These are phyloP conservation scores for Sceloporus tristichus DNA, from an alignment of 2,113 vertebrate genomes.

Conservation along the genomic window DNA sequence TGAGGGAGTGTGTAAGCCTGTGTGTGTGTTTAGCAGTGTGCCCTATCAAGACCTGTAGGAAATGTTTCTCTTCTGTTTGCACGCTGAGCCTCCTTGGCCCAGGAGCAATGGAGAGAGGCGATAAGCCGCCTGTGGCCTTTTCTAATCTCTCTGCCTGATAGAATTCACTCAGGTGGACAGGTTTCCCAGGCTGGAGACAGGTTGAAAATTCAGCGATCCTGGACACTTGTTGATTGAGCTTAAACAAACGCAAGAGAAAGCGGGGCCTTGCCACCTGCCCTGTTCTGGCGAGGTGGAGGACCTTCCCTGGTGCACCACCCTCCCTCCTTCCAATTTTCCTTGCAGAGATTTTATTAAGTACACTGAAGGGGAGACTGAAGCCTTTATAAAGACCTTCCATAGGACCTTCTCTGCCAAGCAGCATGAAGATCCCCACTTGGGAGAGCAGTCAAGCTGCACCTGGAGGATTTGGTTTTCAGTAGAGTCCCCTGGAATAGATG, in stretches of 20 bases:
- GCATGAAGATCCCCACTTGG: too few relatives aligned
- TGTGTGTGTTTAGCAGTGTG: too few relatives aligned
- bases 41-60: neutral
- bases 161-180: constrained; percentile 46
- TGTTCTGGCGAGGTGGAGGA: neutral
- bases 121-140: constrained; percentile 40
- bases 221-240: constrained; percentile 43
- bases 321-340: neutral
- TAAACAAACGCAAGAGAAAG: constrained; percentile 1
- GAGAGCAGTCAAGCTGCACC: too few relatives aligned
- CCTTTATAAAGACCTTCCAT: neutral
- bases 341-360: neutral
- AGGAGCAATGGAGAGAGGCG: constrained; percentile 26
- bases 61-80: constrained; percentile 7
- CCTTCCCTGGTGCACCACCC: neutral
- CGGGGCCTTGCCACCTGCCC: constrained; percentile 6
- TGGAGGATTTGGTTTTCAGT: too few relatives aligned
- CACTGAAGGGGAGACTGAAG: neutral
- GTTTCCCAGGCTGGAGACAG: constrained; percentile 38
- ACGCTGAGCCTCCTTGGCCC: neutral
- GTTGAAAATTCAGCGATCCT: constrained; percentile 46
- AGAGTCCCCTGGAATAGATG: too few relatives aligned
- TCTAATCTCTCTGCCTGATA: constrained; percentile 53
- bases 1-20: too few relatives aligned
- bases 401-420: too few relatives aligned